Percentiles rank a stretch among this genome's conserved stretches.
Evolutionary conservation across 1,140 invertebrate genomes (phyloP).

Genomic region (Bathynomus jamesi): DNA sequence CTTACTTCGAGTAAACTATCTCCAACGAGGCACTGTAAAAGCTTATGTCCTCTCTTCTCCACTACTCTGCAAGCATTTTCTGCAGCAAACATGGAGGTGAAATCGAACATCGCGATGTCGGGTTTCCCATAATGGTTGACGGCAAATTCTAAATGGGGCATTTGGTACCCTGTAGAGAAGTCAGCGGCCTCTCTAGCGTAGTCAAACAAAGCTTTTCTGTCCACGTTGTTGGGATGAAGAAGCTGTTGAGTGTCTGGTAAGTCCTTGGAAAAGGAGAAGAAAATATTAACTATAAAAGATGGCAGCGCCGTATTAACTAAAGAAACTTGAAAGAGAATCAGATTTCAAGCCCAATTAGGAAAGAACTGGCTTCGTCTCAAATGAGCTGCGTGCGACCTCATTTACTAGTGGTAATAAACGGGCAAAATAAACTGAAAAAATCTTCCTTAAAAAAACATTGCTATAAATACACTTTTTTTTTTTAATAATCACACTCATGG

Average conservation of each 20-base stretch:
- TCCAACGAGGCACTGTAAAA: constrained; percentile 84
- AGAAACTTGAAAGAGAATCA: no score
- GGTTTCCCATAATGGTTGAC: constrained; percentile 96
- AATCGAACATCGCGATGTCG: constrained; percentile 99
- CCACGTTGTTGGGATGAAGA: constrained; percentile 79
- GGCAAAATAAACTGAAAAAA: no score
- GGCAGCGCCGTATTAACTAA: no score
- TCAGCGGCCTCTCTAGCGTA: constrained; percentile 93
- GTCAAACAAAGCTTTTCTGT: constrained; percentile 75
- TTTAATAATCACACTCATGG: no score
- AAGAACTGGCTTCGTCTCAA: no score
- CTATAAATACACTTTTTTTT: no score
- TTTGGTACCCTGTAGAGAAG: constrained; percentile 86
- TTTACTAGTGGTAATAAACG: no score
- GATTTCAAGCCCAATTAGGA: no score
- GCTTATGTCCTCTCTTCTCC: constrained; percentile 64
- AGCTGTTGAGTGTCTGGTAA: constrained; percentile 79
- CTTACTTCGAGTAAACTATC: constrained; percentile 85
- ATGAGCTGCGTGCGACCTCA: no score
- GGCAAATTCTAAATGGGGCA: constrained; percentile 83
- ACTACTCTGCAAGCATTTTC: constrained; percentile 82
- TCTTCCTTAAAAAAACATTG: no score
- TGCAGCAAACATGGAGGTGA: constrained; percentile 96
- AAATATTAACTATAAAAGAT: constrained; percentile 11
- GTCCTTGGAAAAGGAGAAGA: constrained; percentile 55